phyloP scores from a whole-genome alignment of 2,888 invertebrate genomes.

The Nysson spinosus region DNA sequence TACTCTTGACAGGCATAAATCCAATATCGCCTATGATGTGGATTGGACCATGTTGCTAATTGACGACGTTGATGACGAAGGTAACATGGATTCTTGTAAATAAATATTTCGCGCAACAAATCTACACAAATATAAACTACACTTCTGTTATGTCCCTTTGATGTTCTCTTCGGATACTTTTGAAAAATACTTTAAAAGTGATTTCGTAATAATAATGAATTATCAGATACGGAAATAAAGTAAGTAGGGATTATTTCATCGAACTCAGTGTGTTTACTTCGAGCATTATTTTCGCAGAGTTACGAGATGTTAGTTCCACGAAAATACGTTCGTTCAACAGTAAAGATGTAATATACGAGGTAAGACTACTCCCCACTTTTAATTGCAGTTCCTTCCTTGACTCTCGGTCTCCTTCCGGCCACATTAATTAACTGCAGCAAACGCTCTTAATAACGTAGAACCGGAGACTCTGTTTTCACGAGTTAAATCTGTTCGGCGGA shows the following conservation, averaged over 20 bases:
- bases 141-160: no score
- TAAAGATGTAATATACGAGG: slow-evolving; percentile 14
- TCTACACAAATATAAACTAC: no score
- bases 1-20: slow-evolving; percentile 43
- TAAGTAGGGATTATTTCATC: no score
- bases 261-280: no score
- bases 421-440: slow-evolving; percentile 45
- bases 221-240: no score
- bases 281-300: neutral
- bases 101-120: no score
- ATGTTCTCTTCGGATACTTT: no score
- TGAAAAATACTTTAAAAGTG: neutral
- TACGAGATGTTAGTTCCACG: neutral
- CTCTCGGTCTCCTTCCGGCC: slow-evolving; percentile 16
- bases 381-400: slow-evolving; percentile 17
- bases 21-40: slow-evolving; percentile 41
- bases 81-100: neutral
- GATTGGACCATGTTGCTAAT: slow-evolving; percentile 46
- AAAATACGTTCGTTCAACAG: slow-evolving; percentile 16
- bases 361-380: slow-evolving; percentile 16
- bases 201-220: no score
- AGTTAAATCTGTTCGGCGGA: slow-evolving; percentile 39
- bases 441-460: slow-evolving; percentile 36
- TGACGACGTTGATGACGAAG: slow-evolving; percentile 47
- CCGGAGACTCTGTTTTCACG: slow-evolving; percentile 15